Conservation (phyloP, 2,797 vertebrate species). For the Phaenicophaeus curvirostris region DNA sequence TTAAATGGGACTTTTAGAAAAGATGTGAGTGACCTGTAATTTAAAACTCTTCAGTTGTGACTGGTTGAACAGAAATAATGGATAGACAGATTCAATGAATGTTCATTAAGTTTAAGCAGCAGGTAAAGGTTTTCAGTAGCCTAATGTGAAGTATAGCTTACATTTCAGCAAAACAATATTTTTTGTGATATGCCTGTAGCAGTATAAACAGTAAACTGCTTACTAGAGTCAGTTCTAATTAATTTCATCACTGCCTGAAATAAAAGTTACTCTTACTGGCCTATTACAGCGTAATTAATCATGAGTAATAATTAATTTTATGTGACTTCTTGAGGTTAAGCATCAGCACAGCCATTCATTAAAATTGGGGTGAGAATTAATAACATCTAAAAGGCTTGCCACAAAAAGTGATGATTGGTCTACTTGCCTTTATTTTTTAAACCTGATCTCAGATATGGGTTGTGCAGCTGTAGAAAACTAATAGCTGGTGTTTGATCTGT, state of each 20-base stretch:
- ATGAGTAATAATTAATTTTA: slow-evolving; percentile 50
- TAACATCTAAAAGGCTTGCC: slow-evolving; percentile 44
- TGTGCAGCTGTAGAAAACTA: neutral
- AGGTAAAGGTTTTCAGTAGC: neutral
- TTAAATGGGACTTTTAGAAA: neutral
- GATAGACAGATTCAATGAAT: neutral
- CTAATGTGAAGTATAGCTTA: neutral
- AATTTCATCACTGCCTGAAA: slow-evolving; percentile 28
- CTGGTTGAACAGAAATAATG: neutral
- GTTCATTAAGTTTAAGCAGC: neutral
- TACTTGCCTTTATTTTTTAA: slow-evolving; percentile 41
- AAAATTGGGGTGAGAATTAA: slow-evolving; percentile 56
- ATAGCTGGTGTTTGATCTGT: slow-evolving; percentile 1
- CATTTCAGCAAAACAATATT: neutral
- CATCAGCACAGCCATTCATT: slow-evolving; percentile 46
- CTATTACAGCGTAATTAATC: slow-evolving; percentile 57
- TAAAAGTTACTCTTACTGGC: slow-evolving; percentile 37
- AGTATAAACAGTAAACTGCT: slow-evolving; percentile 3
- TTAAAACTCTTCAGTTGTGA: slow-evolving; percentile 30
- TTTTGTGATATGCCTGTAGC: neutral
- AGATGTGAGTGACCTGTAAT: neutral
- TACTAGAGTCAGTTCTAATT: slow-evolving; percentile 48
- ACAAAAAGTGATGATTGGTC: slow-evolving; percentile 17
- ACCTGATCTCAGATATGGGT: slow-evolving; percentile 29
- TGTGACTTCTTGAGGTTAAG: slow-evolving; percentile 28